Conservation (phyloP, 2,797 vertebrate genomes). For the Hydrolagus colliei region DNA sequence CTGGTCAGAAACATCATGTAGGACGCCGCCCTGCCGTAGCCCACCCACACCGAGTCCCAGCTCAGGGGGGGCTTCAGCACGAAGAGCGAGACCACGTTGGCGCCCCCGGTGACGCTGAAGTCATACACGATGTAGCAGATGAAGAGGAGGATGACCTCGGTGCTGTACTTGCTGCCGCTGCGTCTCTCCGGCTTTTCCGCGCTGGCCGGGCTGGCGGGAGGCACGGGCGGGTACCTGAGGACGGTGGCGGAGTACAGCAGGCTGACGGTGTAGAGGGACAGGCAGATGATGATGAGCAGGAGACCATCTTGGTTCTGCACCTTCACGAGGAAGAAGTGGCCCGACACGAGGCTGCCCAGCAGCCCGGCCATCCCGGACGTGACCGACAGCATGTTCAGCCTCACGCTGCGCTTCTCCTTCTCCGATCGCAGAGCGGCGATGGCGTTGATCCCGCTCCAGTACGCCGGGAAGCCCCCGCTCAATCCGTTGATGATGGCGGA, state of each 20-base stretch:
- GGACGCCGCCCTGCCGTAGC: constrained; percentile 44
- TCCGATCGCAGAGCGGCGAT: constrained; percentile 40
- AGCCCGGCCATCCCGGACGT: constrained; percentile 43
- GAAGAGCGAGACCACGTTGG: constrained; percentile 42
- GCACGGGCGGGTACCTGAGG: constrained; percentile 31
- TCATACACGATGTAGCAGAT: constrained; percentile 41
- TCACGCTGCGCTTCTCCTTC: constrained; percentile 41
- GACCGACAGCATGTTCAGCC: constrained; percentile 44
- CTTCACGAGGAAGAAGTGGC: constrained; percentile 41
- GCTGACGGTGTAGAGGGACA: constrained; percentile 34
- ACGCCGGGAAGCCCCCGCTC: constrained; percentile 42
- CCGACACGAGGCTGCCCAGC: constrained; percentile 42
- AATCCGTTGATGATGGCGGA: constrained; percentile 43
- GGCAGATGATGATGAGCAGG: constrained; percentile 36
- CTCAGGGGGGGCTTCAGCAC: constrained; percentile 47
- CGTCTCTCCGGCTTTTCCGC: not conserved
- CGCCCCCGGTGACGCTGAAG: constrained; percentile 44
- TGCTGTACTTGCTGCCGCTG: constrained; percentile 26
- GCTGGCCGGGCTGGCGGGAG: not conserved
- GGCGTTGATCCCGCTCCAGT: constrained; percentile 44
- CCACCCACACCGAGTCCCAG: constrained; percentile 46
- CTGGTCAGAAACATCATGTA: constrained; percentile 47
- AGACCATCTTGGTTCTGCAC: constrained; percentile 34
- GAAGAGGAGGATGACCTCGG: constrained; percentile 36
- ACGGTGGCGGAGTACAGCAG: constrained; percentile 42